Base-by-base conservation (phyloP, 2,113 vertebrate genomes). In the Anguilla rostrata region DNA sequence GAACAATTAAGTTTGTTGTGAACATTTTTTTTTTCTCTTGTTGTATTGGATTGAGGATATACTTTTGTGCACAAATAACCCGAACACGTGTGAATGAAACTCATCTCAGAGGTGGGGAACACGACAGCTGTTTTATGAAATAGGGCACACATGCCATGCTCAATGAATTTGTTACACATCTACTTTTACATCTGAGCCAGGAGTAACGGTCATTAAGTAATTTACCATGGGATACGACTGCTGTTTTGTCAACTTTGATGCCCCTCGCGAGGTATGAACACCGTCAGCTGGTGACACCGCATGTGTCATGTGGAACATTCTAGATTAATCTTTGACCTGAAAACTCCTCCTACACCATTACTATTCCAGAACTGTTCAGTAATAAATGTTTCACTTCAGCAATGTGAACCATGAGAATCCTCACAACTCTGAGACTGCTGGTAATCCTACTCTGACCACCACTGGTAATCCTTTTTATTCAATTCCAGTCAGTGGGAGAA, bases 91-190 rank as follows among this genome's bases (percentile, higher is more conserved):
- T n/a, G n/a, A 14, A 34, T 29, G 11, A 75, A 29, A 26, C 29
- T 29, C 11, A n/a, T n/a, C 63, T 2, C 26, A n/a, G 20, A 34
- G 26, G 5, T 75, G 71, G 71, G 71, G 71, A 34, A 34, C 7
- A 34, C 60, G 22, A 53, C 49, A 26, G 16, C 60, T 14, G n/a
- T 12, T 75, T 75, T 12, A 34, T 75, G n/a, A 75, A 11, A 75
- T 75, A 75, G 11, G 71, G 29, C n/a, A 75, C 71, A 75, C 71
- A 75, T 34, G 71, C 71, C 71, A 29, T 34, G 11, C 71, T 75
- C 71, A 75, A 75, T 75, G 71, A 75, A 75, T 75, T 75, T 75
- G 71, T 34, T 34, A 75, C 71, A 75, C n/a, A 34, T 75, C 22
- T 75, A 75, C 26, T 75, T 26, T 75, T 75, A 75, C 71, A 29